Base-by-base conservation (phyloP, 2,797 vertebrate genomes). In the Discoglossus pictus region DNA sequence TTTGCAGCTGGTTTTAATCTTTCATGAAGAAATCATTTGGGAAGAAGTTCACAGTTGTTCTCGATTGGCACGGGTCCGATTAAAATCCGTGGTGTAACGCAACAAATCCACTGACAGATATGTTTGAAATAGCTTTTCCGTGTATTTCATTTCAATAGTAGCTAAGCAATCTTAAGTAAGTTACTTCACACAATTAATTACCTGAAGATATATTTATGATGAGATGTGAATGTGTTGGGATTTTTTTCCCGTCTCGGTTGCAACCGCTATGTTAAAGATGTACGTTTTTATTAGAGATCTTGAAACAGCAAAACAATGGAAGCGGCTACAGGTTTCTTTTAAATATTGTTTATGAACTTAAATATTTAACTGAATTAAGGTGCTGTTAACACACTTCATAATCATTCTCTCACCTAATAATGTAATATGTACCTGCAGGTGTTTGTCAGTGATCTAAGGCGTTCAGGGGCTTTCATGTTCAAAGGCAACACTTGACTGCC, bases 1-100 rank as follows among this genome's bases (percentile, higher is more conserved):
- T 3, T 74, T 71, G 40, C 72, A 79, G 68, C 68, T 44, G 70
- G 27, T 51, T 77, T 75, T 75, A 73, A 65, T 65, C 51, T 70
- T 66, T 38, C 25, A 40, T 59, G 68, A 64, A 71, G 68, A 71
- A 64, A 71, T 71, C 44, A 36, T 59, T 71, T 36, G 46, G 52
- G 53, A 43, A 36, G 50, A 59, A 42, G 68, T 54, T 50, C 47
- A 24, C 21, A 46, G 25, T 43, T 40, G 31, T 23, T 8, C 51
- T 25, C 46, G 15, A 17, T 44, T 71, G 52, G 44, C 44, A 43
- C 10, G 6, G 25, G 15, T 52, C 38, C 17, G 61, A 36, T 52
- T 39, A 21, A 40, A 58, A 58, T 44, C 46, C 36, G 12, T 43
- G 18, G 38, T 25, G 23, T 25, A 39, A 25, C 20, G 43, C 36